Percentiles rank a stretch among this genome's conserved stretches.
These are phyloP conservation scores for Cordilura impudica DNA, from an alignment of 2,888 invertebrate genomes.

Conservation along the genomic window DNA sequence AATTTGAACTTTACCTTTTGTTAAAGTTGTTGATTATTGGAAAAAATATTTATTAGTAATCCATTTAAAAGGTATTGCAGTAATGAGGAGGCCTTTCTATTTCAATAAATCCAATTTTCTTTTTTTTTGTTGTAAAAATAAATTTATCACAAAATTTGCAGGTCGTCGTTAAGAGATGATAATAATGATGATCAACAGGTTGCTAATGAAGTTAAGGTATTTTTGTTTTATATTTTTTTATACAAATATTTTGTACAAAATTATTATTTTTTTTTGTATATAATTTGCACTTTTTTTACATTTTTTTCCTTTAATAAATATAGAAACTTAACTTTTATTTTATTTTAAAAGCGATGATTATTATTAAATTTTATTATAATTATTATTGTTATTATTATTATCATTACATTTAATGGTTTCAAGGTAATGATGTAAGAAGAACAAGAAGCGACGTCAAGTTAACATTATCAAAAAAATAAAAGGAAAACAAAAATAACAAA, in stretches of 20 bases:
- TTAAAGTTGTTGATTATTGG: background rate
- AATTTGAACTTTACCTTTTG: background rate
- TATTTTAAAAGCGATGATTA: too few species aligned
- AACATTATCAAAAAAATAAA: background rate
- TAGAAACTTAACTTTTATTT: background rate
- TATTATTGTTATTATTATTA: background rate
- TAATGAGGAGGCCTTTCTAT: background rate
- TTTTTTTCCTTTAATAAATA: background rate
- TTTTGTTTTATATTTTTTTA: background rate
- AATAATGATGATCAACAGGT: background rate
- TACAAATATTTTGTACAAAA: background rate
- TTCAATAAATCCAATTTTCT: background rate
- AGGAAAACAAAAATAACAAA: background rate
- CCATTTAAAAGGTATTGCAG: background rate
- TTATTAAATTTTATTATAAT: background rate
- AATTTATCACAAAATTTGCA: background rate
- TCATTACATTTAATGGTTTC: background rate
- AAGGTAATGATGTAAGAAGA: too few species aligned
- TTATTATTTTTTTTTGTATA: background rate
- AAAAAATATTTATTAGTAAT: background rate
- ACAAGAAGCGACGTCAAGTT: background rate
- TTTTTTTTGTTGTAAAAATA: background rate
- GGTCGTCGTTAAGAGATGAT: background rate
- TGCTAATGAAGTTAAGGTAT: background rate
- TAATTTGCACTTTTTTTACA: background rate